These are phyloP conservation scores for Anisognathus igniventris DNA, from an alignment of 2,797 vertebrate genomes.

Conservation along the genomic window DNA sequence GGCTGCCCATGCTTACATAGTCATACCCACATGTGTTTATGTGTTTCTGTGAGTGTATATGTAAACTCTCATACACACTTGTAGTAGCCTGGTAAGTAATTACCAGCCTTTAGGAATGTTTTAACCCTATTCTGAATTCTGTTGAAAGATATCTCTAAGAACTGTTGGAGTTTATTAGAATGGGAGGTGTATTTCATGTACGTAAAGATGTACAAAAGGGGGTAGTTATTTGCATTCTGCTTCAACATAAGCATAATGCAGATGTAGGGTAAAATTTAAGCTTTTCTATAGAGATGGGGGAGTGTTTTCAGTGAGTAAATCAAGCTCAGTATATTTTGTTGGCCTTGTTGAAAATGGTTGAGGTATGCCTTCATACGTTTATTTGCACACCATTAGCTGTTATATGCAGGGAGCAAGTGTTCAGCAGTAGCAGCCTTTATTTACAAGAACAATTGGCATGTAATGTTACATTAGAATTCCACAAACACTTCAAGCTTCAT, in stretches of 20 bases:
- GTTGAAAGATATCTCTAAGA: background rate
- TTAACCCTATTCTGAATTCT: background rate
- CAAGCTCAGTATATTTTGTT: background rate
- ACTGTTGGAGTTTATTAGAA: background rate
- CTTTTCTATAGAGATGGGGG: background rate
- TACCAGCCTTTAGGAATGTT: background rate
- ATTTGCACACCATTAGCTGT: background rate
- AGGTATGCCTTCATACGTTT: background rate
- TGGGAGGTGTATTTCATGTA: background rate
- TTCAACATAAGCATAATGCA: background rate
- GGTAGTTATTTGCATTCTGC: background rate
- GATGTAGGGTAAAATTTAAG: background rate
- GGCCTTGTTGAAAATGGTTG: background rate
- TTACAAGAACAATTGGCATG: background rate
- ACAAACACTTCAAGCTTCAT: background rate
- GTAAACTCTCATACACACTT: background rate
- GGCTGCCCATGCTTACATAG: background rate
- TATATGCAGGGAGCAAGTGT: background rate
- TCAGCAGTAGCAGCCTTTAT: background rate
- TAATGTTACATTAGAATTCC: background rate
- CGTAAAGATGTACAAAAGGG: background rate
- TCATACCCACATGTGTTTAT: accelerated
- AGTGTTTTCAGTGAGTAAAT: background rate
- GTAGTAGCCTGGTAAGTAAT: background rate
- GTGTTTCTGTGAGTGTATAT: background rate